phyloP scores from a whole-genome alignment of 1,140 invertebrate genomes.

The Drosophila setifemur region DNA sequence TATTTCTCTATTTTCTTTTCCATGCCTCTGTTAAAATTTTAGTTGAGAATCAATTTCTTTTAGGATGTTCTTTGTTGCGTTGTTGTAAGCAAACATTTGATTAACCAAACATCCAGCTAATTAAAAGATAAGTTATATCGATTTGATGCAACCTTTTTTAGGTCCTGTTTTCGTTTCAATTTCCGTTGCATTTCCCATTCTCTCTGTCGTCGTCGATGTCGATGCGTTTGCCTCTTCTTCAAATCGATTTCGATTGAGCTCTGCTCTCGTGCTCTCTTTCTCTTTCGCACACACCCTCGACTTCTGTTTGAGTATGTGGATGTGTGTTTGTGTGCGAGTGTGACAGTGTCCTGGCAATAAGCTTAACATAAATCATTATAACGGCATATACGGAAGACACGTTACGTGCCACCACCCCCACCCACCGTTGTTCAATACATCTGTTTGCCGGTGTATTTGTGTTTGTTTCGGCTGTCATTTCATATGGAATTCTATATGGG shows the following conservation, averaged over 20 bases:
- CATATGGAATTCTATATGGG: constrained; percentile 68
- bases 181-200: constrained; percentile 35
- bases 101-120: not conserved
- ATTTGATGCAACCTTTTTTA: not conserved
- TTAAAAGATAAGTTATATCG: constrained; percentile 1
- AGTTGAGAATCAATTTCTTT: constrained; percentile 66
- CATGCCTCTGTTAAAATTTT: constrained; percentile 52
- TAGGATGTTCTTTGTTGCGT: not conserved
- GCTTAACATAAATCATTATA: constrained; percentile 78
- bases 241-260: constrained; percentile 52
- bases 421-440: no score
- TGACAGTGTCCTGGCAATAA: constrained; percentile 51
- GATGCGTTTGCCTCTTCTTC: constrained; percentile 17
- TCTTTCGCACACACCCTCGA: constrained; percentile 17
- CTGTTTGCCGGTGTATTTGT: constrained; percentile 21
- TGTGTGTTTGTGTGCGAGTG: not conserved
- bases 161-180: constrained; percentile 17
- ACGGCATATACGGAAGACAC: constrained; percentile 49
- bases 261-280: constrained; percentile 3
- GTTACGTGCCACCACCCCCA: constrained; percentile 1
- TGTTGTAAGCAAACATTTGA: constrained; percentile 5
- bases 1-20: constrained; percentile 9
- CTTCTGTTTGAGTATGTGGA: no score
- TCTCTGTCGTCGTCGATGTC: not conserved
- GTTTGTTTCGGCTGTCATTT: constrained; percentile 45